These are phyloP conservation scores for Gastracanthus pulcherrimus DNA, from an alignment of 2,888 invertebrate species.

Conservation along the genomic window DNA sequence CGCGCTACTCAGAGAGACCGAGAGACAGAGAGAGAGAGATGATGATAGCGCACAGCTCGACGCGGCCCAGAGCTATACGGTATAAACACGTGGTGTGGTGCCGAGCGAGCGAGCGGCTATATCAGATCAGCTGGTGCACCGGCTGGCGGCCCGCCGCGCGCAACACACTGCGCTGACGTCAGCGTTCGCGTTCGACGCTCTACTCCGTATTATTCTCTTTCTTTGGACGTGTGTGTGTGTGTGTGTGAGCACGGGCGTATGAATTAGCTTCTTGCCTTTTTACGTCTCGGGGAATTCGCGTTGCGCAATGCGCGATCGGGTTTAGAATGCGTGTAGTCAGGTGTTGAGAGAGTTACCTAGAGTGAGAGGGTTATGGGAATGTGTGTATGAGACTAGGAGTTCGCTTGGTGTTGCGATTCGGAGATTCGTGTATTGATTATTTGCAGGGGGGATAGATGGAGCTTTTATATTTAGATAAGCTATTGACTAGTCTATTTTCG, in stretches of 20 bases:
- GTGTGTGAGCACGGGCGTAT: background rate
- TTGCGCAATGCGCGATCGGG: background rate
- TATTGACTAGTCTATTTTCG: too few relatives aligned
- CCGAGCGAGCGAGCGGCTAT: background rate
- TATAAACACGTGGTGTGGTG: background rate
- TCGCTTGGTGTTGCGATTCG: too few relatives aligned
- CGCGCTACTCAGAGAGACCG: background rate
- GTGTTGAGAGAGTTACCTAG: background rate
- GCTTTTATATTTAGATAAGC: too few relatives aligned
- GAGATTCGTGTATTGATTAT: background rate
- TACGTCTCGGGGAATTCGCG: background rate
- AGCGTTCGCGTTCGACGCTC: slow-evolving; percentile 11
- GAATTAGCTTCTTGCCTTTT: background rate
- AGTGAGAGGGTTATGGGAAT: background rate
- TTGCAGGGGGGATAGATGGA: too few relatives aligned
- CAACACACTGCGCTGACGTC: slow-evolving; percentile 16
- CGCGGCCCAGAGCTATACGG: too few relatives aligned
- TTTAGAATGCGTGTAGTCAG: background rate
- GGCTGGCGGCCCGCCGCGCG: slow-evolving; percentile 23
- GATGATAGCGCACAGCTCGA: background rate
- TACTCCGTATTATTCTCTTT: background rate
- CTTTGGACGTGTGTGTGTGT: background rate
- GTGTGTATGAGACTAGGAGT: background rate
- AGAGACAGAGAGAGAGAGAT: background rate
- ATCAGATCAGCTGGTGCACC: slow-evolving; percentile 59